Evolutionary conservation across 2,888 invertebrate genomes (phyloP).

Genomic region (Digitonthophagus gazella): DNA sequence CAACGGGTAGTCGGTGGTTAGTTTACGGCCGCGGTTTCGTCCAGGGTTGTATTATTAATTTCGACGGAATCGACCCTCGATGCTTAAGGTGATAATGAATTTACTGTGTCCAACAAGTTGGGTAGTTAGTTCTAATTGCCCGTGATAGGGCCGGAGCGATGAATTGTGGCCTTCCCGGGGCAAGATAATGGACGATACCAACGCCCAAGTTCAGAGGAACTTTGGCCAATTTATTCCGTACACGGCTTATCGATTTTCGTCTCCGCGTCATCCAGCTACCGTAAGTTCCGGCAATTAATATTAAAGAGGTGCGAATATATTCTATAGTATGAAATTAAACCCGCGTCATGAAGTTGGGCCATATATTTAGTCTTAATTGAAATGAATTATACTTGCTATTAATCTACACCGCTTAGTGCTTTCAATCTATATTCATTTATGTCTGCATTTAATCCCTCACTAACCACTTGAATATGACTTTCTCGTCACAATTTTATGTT

Average conservation of each 20-base stretch:
- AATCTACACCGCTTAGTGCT: neutral
- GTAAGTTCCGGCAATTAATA: neutral
- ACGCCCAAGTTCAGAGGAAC: neutral
- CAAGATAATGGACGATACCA: neutral
- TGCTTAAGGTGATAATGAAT: constrained; percentile 10
- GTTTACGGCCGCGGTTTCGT: neutral
- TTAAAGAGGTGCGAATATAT: neutral
- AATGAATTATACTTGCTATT: neutral
- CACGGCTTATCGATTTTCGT: neutral
- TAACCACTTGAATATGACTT: too few species aligned
- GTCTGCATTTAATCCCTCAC: too few species aligned
- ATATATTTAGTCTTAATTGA: neutral
- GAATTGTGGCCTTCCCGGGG: neutral
- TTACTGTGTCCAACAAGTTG: constrained; percentile 14
- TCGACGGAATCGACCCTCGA: neutral
- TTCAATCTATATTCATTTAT: neutral
- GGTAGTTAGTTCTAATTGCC: constrained; percentile 7
- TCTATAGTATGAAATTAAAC: neutral
- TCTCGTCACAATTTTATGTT: too few species aligned
- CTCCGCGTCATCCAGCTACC: neutral
- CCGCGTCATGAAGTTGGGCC: neutral
- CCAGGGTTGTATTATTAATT: neutral
- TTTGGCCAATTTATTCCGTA: neutral
- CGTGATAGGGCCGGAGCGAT: constrained; percentile 3
- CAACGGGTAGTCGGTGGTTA: neutral